Percentiles rank a stretch among this genome's conserved stretches.
These are phyloP conservation scores for Myopa tessellatipennis DNA, from an alignment of 2,888 invertebrate genomes.

Conservation along the genomic window DNA sequence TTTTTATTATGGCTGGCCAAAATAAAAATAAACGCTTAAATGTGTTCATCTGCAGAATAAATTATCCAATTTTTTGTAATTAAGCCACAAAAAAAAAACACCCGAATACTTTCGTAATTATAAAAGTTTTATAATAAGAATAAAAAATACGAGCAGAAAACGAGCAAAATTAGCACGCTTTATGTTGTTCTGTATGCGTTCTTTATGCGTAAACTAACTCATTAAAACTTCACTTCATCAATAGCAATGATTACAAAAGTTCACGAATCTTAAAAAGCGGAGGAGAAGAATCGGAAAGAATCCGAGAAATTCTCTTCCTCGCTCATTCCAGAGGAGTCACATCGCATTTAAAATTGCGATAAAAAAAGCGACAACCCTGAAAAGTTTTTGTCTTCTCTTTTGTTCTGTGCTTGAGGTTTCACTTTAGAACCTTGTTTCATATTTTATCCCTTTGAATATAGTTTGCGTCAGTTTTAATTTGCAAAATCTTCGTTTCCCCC, in stretches of 20 bases:
- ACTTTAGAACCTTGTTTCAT: not conserved
- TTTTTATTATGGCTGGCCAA: not conserved
- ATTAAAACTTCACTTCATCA: too few relatives aligned
- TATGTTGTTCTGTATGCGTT: not conserved
- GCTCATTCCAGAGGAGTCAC: too few relatives aligned
- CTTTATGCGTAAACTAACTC: too few relatives aligned
- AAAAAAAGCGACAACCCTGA: too few relatives aligned
- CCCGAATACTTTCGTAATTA: constrained; percentile 23
- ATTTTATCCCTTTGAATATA: not conserved
- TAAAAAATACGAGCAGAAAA: not conserved
- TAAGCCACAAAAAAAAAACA: constrained; percentile 17
- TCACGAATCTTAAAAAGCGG: too few relatives aligned
- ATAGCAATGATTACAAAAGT: too few relatives aligned
- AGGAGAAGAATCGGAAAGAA: too few relatives aligned
- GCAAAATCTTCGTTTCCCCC: not conserved
- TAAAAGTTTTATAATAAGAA: constrained; percentile 13
- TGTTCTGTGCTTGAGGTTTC: not conserved
- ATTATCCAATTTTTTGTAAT: constrained; percentile 29
- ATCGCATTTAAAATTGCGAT: too few relatives aligned
- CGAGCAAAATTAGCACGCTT: not conserved
- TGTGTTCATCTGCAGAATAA: constrained; percentile 21
- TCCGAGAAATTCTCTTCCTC: too few relatives aligned
- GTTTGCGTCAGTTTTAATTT: constrained; percentile 6
- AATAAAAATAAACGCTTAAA: not conserved
- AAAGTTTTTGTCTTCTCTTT: not conserved